Evolutionary conservation across 2,113 vertebrate species (phyloP).

Genomic region (Sterrhoptilus dennistouni): DNA sequence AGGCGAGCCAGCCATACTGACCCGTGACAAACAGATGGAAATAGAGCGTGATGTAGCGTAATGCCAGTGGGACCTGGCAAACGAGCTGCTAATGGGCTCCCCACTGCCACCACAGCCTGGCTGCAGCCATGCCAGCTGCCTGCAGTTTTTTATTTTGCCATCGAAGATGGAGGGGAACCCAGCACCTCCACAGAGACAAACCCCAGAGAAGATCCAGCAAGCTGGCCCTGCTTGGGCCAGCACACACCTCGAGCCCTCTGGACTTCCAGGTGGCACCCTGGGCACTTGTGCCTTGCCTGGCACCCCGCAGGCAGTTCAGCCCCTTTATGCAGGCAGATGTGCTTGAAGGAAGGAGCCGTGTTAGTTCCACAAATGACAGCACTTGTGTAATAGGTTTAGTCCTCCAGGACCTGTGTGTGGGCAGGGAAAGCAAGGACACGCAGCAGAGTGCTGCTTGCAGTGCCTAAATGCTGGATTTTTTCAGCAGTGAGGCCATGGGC

Average conservation of each 20-base stretch:
- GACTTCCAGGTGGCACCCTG: not conserved
- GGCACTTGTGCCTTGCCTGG: not conserved
- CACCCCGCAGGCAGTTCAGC: fast-evolving
- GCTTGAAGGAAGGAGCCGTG: not conserved
- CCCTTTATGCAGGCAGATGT: not conserved
- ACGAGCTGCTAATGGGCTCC: constrained; percentile 28
- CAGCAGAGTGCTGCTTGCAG: not conserved
- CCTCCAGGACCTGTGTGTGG: not conserved
- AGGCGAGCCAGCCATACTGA: not conserved
- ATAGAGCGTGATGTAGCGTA: not conserved
- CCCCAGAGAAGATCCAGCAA: not conserved
- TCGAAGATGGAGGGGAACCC: not conserved
- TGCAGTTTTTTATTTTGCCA: not conserved
- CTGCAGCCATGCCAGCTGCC: fast-evolving
- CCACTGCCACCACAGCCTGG: not conserved
- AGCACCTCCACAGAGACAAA: not conserved
- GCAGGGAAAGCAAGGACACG: not conserved
- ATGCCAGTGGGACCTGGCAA: not conserved
- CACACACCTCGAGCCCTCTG: fast-evolving
- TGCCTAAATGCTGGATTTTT: not conserved
- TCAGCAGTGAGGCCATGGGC: not conserved
- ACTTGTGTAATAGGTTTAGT: not conserved
- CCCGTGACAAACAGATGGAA: not conserved
- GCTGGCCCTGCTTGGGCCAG: not conserved
- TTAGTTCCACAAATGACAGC: not conserved